phyloP scores from a whole-genome alignment of 2,113 vertebrate species.

The Garra rufa region DNA sequence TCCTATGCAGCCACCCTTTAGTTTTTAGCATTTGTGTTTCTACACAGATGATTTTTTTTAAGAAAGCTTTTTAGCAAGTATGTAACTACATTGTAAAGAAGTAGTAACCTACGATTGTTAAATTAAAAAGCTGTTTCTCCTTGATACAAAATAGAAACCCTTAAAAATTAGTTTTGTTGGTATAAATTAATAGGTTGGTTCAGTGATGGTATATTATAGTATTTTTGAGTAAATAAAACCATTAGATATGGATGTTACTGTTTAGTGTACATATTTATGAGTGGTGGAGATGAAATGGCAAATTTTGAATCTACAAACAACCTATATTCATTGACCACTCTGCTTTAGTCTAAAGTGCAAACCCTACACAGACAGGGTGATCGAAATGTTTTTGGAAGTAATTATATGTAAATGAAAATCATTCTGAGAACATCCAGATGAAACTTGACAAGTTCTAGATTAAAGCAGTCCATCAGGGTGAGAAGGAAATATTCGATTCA shows the following conservation, averaged over 20 bases:
- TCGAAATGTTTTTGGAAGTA: neutral
- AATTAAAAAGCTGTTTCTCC: neutral
- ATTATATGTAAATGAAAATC: neutral
- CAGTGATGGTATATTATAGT: neutral
- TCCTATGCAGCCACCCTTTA: constrained; percentile 22
- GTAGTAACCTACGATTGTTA: neutral
- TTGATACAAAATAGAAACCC: neutral
- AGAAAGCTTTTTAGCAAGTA: neutral
- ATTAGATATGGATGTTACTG: neutral
- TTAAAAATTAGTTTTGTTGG: neutral
- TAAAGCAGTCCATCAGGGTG: neutral
- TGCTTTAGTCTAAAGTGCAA: neutral
- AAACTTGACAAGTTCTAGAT: neutral
- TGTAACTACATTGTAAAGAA: neutral
- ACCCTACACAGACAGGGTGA: neutral
- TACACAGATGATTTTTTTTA: neutral
- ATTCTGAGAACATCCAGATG: neutral
- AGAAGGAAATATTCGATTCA: neutral
- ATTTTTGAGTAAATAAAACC: constrained; percentile 1
- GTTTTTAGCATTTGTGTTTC: neutral
- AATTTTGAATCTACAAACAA: neutral
- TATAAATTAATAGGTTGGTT: neutral
- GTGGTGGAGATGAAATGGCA: neutral
- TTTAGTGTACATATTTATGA: neutral
- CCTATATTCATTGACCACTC: neutral